phyloP scores from a whole-genome alignment of 2,888 invertebrate species.

The Nipponacmea schrenckii region DNA sequence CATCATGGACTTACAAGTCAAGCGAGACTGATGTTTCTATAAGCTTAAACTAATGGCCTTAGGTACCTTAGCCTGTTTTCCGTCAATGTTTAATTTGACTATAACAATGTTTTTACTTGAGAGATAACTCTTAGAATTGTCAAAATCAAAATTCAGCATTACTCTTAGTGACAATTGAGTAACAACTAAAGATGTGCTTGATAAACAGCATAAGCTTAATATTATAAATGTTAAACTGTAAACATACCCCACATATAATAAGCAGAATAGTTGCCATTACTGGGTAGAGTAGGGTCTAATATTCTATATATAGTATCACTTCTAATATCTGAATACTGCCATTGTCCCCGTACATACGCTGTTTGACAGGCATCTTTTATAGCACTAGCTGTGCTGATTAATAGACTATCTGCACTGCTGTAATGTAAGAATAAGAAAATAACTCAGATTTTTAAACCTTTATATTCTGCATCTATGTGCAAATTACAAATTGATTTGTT shows the following conservation, averaged over 20 bases:
- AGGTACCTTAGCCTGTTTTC: too few species aligned
- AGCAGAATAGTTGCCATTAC: constrained; percentile 84
- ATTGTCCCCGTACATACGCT: constrained; percentile 81
- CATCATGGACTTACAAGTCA: too few species aligned
- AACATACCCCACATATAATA: constrained; percentile 81
- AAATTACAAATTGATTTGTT: not conserved
- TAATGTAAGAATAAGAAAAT: constrained; percentile 8
- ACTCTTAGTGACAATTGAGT: too few species aligned
- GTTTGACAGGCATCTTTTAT: constrained; percentile 81
- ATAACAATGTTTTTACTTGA: too few species aligned
- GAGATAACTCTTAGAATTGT: too few species aligned
- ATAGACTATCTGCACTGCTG: constrained; percentile 54
- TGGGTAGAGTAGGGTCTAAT: constrained; percentile 85
- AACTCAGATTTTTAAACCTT: not conserved
- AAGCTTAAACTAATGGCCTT: too few species aligned
- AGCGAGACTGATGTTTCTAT: too few species aligned
- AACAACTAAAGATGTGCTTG: too few species aligned
- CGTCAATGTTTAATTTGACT: too few species aligned
- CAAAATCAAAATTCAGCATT: too few species aligned
- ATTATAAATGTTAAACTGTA: too few species aligned
- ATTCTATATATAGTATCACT: constrained; percentile 80
- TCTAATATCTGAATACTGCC: constrained; percentile 78
- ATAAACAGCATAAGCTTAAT: too few species aligned
- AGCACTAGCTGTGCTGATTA: constrained; percentile 71
- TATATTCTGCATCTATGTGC: not conserved